These are phyloP conservation scores for Zaprionus capensis DNA, from an alignment of 1,140 invertebrate genomes.

Conservation along the genomic window DNA sequence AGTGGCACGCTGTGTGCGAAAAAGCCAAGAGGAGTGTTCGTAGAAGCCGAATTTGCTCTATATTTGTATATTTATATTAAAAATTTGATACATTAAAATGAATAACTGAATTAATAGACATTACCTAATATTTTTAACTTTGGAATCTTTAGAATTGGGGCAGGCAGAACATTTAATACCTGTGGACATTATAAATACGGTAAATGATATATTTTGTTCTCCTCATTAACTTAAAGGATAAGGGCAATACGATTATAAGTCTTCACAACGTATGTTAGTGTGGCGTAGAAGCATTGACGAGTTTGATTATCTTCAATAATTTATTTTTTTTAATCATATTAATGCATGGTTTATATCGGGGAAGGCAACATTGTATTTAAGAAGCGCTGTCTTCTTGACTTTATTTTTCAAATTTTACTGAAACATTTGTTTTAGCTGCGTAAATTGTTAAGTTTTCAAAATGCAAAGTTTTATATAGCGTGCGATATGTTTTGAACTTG, in stretches of 20 bases:
- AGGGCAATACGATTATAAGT: too few species aligned
- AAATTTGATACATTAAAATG: constrained; percentile 83
- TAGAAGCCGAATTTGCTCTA: constrained; percentile 71
- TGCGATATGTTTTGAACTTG: constrained; percentile 2
- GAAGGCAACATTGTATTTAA: too few species aligned
- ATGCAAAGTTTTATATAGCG: background rate
- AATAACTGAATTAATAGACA: constrained; percentile 71
- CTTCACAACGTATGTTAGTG: too few species aligned
- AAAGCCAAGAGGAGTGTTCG: constrained; percentile 97
- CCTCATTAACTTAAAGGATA: too few species aligned
- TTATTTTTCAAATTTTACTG: background rate
- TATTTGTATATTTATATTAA: constrained; percentile 84
- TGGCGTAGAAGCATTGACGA: too few species aligned
- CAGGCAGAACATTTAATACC: background rate
- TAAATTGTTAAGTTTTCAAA: background rate
- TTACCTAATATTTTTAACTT: constrained; percentile 15
- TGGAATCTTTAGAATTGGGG: background rate
- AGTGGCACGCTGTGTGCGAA: constrained; percentile 98
- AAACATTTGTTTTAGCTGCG: background rate
- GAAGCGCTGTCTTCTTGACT: too few species aligned
- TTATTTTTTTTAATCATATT: too few species aligned
- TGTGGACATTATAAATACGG: background rate
- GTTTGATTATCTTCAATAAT: too few species aligned
- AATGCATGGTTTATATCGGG: too few species aligned
- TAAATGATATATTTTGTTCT: background rate